Evolutionary conservation across 64 coral and sea anemone species (phyloP), one percentile per base, ranked within the genome.

Genomic region (Stichodactyla helianthus): DNA sequence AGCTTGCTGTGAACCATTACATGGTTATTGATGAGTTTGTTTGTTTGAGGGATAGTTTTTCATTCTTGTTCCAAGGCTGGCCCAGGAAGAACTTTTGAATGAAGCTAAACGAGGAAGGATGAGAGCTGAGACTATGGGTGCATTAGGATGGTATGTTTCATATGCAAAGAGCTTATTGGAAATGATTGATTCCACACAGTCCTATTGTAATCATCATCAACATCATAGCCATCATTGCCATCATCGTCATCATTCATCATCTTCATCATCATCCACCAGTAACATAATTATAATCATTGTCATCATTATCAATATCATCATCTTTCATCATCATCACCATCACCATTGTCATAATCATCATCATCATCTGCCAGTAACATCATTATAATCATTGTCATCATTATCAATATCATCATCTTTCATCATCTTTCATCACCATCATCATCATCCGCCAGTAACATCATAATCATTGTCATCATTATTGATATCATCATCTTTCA

Each of bases 81-180:
- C 94, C 19, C 87, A 92, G 56, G 88, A 95, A 31, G 94, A 95
- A 44, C 51, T 95, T 16, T 87, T 95, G 86, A 89, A 87, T 59
- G 94, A 96, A 80, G 94, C 94, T 59, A 90, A 93, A 70, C 82
- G 88, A 71, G 94, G 91, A 31, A 92, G 88, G 83, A 84, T 83
- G 82, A 92, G 94, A 71, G 94, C 90, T 23, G 94, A 96, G 82
- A 89, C 79, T 55, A 90, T 96, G 91, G 94, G 94, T 23, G 55
- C 91, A 14, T 51, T 87, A 19, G 94, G 90, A 52, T 96, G 94
- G 94, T 96, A 78, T 79, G 94, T 87, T 11, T n/a, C 2, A 11
- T 57, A 0, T 50, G 13, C 60, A 44, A 44, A 44, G 35, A 1
- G 35, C 35, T 44, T 44, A 44, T 44, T 44, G 1, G 35, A 44